A percentile compares a stretch with the other conserved stretches of the same genome.
Conservation (phyloP, 2,113 vertebrate species). For the Gallinago paraguaiae region DNA sequence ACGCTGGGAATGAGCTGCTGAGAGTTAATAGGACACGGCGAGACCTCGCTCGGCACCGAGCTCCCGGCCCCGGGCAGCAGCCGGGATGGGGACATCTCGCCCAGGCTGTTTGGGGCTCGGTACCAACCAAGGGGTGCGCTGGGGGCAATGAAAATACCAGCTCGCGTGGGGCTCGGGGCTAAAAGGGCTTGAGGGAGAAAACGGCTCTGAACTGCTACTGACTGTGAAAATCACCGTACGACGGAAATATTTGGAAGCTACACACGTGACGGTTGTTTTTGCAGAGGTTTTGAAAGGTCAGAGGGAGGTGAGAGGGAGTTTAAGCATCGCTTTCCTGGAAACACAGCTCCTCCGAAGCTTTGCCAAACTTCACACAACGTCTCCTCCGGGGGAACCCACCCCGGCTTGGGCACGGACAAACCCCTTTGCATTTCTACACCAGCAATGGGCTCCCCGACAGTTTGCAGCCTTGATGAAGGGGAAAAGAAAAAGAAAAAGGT, state of each 20-base stretch:
- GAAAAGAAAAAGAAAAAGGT: neutral
- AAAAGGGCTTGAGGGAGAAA: neutral
- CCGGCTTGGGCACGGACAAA: rapidly evolving
- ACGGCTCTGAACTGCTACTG: neutral
- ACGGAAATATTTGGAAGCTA: neutral
- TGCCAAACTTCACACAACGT: neutral
- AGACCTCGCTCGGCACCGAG: slow-evolving; percentile 7
- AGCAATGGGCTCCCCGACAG: neutral
- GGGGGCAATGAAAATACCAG: neutral
- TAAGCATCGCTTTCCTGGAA: neutral
- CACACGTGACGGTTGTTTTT: neutral
- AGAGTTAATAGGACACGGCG: neutral
- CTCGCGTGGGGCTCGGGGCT: rapidly evolving
- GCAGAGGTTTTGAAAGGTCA: slow-evolving; percentile 15
- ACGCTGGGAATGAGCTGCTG: slow-evolving; percentile 21
- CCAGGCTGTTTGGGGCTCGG: neutral
- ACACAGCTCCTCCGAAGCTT: neutral
- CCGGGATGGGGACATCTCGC: rapidly evolving
- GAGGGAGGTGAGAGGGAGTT: neutral
- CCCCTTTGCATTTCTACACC: rapidly evolving
- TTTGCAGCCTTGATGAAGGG: neutral
- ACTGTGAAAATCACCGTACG: neutral
- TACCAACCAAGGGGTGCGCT: neutral
- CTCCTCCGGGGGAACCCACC: neutral
- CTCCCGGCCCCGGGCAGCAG: neutral